Base-by-base conservation (phyloP, 2,113 vertebrate species). In the Saccopteryx bilineata region DNA sequence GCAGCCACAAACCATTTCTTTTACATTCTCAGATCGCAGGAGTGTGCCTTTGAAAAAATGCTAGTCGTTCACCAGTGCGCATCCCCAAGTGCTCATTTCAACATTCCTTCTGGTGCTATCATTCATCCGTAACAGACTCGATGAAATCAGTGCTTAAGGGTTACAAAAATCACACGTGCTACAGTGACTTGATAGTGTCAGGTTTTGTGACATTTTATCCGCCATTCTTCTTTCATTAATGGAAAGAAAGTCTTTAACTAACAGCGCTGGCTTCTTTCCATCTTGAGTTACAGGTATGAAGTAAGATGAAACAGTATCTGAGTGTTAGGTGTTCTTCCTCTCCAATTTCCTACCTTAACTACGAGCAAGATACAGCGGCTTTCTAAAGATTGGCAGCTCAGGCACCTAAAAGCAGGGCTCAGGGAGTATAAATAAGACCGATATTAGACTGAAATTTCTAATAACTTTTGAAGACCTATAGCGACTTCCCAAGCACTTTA, bases 1-100 rank as follows among this genome's bases (percentile, higher is more conserved):
- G 69, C 81, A 72, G 91, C 78, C 95, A 96, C 93, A 93, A 94
- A 65, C 96, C 91, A 94, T 96, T 97, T 97, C 93, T 97, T 93
- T 97, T 87, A 96, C 71, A 69, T 95, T 91, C 83, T 96, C 71
- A 63, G 68, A 71, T 60, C 71, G 96, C 88, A 95, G 74, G 69
- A 91, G 3, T 83, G 54, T 88, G 82, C 78, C 75, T 83, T 87
- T 50, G 93, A 69, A 87, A 93, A 97, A 82, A 91, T 58, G 82
- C 82, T 89, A 17, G 91, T 94, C 79, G 63, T 89, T 96, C 79
- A 54, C 69, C 74, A 84, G 78, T n/a, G 56, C 50, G 76, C 69
- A 80, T 95, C 94, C 91, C 95, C 87, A 96, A 97, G 82, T 84
- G 91, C 94, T 94, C 46, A 5, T 96, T 96, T 97, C 91, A 60